phyloP scores from a whole-genome alignment of 2,113 vertebrate species.

The Notechis scutatus region DNA sequence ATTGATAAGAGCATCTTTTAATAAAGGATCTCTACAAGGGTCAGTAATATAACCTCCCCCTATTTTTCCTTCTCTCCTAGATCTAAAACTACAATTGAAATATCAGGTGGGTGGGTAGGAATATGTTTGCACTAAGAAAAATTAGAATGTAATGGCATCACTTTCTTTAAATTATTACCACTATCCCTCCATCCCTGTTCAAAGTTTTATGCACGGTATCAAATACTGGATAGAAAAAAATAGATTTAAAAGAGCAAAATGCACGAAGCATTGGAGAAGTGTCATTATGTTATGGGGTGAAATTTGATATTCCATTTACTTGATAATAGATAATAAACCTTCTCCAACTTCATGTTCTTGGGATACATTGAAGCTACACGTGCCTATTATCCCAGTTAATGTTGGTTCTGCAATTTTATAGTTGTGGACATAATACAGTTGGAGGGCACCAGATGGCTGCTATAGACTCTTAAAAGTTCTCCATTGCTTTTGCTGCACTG shows the following conservation, averaged over 20 bases:
- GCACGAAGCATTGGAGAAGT: not conserved
- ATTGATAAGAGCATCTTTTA: not conserved
- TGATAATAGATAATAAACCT: not conserved
- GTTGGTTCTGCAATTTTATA: not conserved
- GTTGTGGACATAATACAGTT: not conserved
- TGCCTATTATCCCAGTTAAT: not conserved
- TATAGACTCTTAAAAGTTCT: slow-evolving; percentile 27
- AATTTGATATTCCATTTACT: not conserved
- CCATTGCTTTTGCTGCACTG: slow-evolving; percentile 29
- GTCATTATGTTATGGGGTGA: not conserved
- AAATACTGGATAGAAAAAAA: not conserved
- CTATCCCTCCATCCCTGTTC: not conserved
- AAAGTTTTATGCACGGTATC: not conserved
- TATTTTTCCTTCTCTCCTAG: not conserved
- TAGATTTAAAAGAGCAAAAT: not conserved
- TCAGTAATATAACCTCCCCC: not conserved
- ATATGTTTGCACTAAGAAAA: not conserved
- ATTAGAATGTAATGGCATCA: not conserved
- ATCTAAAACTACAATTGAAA: not conserved
- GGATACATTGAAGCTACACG: not conserved
- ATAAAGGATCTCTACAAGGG: not conserved
- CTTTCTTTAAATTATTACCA: not conserved
- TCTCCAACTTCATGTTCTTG: not conserved
- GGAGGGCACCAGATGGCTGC: not conserved
- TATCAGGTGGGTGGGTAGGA: not conserved